A percentile compares a stretch with the other conserved stretches of the same genome.
Conservation (phyloP, 2,113 vertebrate genomes). For the Prochilodus magdalenae region DNA sequence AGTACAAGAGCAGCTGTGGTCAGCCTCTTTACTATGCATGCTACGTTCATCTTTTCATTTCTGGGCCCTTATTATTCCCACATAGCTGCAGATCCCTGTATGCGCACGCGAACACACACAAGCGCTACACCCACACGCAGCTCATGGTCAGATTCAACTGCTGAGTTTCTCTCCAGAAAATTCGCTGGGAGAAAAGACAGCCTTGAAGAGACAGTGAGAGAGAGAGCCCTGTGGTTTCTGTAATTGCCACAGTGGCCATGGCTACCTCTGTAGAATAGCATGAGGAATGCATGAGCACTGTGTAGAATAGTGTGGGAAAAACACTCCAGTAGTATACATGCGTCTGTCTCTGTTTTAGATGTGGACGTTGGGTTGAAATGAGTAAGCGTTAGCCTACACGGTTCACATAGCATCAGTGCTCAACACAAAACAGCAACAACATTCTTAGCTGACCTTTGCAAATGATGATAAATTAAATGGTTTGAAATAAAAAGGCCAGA, state of each 20-base stretch:
- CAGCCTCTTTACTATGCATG: background rate
- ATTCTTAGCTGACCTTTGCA: no score
- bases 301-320: background rate
- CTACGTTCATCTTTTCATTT: background rate
- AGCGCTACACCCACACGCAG: background rate
- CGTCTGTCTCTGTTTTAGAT: background rate
- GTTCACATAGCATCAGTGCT: no score
- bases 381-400: background rate
- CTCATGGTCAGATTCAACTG: background rate
- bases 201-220: background rate
- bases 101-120: background rate
- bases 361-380: background rate
- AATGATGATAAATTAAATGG: no score
- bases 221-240: slow-evolving; percentile 10
- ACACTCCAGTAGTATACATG: background rate
- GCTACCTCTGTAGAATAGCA: background rate
- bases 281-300: background rate
- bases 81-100: background rate
- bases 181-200: background rate
- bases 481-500: background rate
- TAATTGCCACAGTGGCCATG: background rate
- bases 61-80: background rate
- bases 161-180: background rate
- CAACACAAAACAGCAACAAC: no score
- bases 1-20: background rate